Evolutionary conservation across 2,888 invertebrate genomes (phyloP).

Genomic region (Thysanoteuthis rhombus): DNA sequence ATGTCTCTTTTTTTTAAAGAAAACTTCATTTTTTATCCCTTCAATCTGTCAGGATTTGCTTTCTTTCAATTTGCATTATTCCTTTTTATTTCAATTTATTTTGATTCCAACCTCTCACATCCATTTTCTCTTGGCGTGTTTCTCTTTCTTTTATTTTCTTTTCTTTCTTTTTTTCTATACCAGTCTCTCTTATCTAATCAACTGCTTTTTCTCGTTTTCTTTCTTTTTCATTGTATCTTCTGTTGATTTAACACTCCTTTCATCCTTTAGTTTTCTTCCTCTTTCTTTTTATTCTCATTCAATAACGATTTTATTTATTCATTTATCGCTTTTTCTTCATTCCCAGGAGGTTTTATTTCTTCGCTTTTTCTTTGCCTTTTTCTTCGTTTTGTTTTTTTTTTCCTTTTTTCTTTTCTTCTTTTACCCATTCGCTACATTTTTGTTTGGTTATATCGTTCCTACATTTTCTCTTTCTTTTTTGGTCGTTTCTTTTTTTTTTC

Average conservation of each 20-base stretch:
- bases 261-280: background rate
- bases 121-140: background rate
- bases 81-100: background rate
- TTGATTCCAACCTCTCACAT: background rate
- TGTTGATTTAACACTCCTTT: background rate
- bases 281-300: background rate
- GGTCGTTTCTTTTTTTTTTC: background rate
- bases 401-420: background rate
- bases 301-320: too few relatives aligned
- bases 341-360: too few relatives aligned
- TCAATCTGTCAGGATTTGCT: background rate
- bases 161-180: too few relatives aligned
- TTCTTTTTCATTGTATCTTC: background rate
- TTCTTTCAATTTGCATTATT: background rate
- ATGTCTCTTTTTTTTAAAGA: background rate
- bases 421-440: background rate
- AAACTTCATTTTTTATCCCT: background rate
- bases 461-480: background rate
- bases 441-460: background rate
- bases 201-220: background rate
- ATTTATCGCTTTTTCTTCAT: too few relatives aligned
- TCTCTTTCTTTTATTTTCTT: background rate
- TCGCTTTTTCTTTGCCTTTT: background rate
- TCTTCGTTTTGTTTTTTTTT: background rate
- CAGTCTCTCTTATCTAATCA: too few relatives aligned